Conservation (phyloP, 1,140 invertebrate species). For the Ruditapes philippinarum region DNA sequence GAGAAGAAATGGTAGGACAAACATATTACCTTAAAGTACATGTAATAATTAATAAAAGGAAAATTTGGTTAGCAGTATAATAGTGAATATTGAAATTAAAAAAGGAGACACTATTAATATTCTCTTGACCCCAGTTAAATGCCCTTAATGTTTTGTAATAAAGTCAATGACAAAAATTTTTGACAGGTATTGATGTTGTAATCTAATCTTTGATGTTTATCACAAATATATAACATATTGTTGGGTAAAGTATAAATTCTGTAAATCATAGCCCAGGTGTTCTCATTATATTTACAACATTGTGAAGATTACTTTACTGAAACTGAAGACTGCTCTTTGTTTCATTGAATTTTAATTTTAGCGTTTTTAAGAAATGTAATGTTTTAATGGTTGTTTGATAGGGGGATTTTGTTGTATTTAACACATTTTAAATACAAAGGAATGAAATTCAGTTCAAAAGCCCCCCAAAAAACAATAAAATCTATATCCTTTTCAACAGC, state of each 20-base stretch:
- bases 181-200: constrained; percentile 8
- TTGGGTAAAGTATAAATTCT: not conserved
- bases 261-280: not conserved
- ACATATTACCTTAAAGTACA: too few species aligned
- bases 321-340: constrained; percentile 17
- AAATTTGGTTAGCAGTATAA: too few species aligned
- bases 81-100: too few species aligned
- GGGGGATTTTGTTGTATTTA: not conserved
- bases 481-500: too few species aligned
- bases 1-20: too few species aligned
- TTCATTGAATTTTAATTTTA: not conserved
- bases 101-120: too few species aligned
- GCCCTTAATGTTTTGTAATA: too few species aligned
- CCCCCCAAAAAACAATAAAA: too few species aligned
- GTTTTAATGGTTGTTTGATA: not conserved
- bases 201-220: constrained; percentile 4
- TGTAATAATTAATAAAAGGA: too few species aligned
- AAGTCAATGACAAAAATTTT: not conserved
- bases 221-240: not conserved
- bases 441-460: too few species aligned
- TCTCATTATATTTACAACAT: constrained; percentile 4
- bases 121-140: too few species aligned
- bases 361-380: not conserved
- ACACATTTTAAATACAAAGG: too few species aligned
- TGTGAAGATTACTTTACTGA: constrained; percentile 2